Evolutionary conservation across 2,888 invertebrate species (phyloP).

Genomic region (Nomada fucata): DNA sequence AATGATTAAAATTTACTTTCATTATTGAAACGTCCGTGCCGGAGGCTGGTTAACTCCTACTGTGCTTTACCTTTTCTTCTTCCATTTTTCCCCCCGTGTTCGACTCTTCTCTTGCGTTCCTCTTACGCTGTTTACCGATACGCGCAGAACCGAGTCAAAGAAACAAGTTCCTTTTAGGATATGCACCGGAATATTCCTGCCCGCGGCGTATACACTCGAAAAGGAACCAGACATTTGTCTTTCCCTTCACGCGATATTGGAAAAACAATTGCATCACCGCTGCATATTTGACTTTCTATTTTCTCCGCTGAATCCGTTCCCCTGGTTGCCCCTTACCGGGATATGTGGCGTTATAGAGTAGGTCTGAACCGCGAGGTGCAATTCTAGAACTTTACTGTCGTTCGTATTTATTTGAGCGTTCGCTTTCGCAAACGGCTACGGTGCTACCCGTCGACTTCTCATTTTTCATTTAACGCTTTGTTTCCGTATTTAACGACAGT

Average conservation of each 20-base stretch:
- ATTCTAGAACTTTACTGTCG: not conserved
- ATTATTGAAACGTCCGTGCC: not conserved
- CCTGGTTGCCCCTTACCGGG: slow-evolving; percentile 27
- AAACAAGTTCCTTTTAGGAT: slow-evolving; percentile 39
- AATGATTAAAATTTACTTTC: not conserved
- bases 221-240: slow-evolving; percentile 57
- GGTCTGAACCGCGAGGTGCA: slow-evolving; percentile 4
- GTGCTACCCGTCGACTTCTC: too few relatives aligned
- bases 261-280: slow-evolving; percentile 53
- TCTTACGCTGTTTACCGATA: slow-evolving; percentile 42
- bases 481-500: too few relatives aligned
- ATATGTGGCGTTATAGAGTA: slow-evolving; percentile 19
- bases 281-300: slow-evolving; percentile 67
- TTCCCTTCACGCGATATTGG: slow-evolving; percentile 49
- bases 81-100: not conserved
- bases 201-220: slow-evolving; percentile 40
- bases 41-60: slow-evolving; percentile 7
- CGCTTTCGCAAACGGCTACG: too few relatives aligned
- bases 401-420: not conserved
- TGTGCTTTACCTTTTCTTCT: slow-evolving; percentile 14
- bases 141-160: slow-evolving; percentile 46
- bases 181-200: slow-evolving; percentile 42
- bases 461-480: too few relatives aligned
- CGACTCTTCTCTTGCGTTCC: slow-evolving; percentile 15
- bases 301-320: slow-evolving; percentile 53